Conservation (phyloP, 1,140 invertebrate genomes). For the Zaprionus camerounensis region DNA sequence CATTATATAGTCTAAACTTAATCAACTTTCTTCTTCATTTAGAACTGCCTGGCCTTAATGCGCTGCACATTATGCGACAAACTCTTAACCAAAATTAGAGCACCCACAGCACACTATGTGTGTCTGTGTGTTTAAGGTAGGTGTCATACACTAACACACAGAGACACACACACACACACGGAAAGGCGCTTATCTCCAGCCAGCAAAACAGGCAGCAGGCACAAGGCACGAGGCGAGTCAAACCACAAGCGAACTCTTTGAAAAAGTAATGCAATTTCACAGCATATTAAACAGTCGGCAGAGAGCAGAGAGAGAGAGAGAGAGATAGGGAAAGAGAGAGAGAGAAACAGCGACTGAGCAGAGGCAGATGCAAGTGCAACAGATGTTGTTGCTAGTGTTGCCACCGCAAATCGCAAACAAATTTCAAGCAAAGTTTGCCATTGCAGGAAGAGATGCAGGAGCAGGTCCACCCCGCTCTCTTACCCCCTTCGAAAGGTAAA, state of each 20-base stretch:
- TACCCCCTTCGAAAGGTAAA: slow-evolving; percentile 29
- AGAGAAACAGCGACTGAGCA: slow-evolving; percentile 31
- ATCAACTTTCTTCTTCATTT: neutral
- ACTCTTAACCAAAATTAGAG: neutral
- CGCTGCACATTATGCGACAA: neutral
- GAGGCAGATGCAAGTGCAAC: slow-evolving; percentile 51
- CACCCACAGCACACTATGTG: neutral
- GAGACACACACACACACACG: slow-evolving; percentile 11
- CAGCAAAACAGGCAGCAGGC: slow-evolving; percentile 30
- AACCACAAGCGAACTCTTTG: slow-evolving; percentile 59
- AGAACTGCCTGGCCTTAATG: neutral
- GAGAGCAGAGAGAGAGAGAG: slow-evolving; percentile 38
- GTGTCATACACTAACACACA: slow-evolving; percentile 17
- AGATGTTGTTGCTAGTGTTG: slow-evolving; percentile 69
- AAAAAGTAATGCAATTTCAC: slow-evolving; percentile 80
- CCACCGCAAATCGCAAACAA: slow-evolving; percentile 53
- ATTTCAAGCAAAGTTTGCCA: slow-evolving; percentile 54
- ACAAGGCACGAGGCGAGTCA: slow-evolving; percentile 25
- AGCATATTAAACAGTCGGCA: slow-evolving; percentile 75
- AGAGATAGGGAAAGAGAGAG: slow-evolving; percentile 50
- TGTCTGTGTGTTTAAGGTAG: neutral
- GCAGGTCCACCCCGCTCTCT: neutral
- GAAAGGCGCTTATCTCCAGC: slow-evolving; percentile 74
- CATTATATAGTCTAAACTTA: neutral
- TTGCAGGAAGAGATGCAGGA: neutral